Percentiles rank a stretch among this genome's conserved stretches.
Conservation (phyloP, 2,797 vertebrate genomes). For the Anomalospiza imberbis region DNA sequence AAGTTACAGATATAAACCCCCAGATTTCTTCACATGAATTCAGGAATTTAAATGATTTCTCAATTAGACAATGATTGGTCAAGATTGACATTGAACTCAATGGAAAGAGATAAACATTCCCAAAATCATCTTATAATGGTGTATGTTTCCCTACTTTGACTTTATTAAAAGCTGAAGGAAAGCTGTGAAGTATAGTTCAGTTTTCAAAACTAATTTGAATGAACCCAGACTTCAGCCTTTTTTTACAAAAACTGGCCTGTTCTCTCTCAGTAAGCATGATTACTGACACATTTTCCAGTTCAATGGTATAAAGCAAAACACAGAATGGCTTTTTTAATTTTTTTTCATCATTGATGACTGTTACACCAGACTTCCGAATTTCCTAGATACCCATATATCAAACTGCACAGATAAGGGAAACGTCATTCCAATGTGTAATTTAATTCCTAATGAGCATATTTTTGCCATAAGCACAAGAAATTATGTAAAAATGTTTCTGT, state of each 20-base stretch:
- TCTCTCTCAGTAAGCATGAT: not conserved
- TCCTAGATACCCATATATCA: not conserved
- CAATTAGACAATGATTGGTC: not conserved
- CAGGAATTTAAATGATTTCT: not conserved
- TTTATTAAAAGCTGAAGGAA: not conserved
- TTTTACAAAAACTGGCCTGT: not conserved
- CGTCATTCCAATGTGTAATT: not conserved
- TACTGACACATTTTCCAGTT: not conserved
- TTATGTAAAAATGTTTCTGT: not conserved
- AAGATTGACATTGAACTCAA: not conserved
- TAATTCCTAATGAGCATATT: not conserved
- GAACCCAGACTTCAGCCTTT: not conserved
- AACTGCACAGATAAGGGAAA: not conserved
- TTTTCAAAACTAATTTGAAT: not conserved
- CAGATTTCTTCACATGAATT: not conserved
- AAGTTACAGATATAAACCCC: not conserved
- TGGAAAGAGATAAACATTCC: not conserved
- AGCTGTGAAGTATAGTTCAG: not conserved
- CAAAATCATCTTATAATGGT: not conserved
- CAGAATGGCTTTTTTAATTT: not conserved
- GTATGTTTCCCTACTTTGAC: not conserved
- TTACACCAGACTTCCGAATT: not conserved
- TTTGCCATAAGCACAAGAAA: not conserved
- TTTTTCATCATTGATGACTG: not conserved
- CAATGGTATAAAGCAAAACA: not conserved